phyloP scores from a whole-genome alignment of 2,888 invertebrate species.

The Caenorhabditis uteleia region DNA sequence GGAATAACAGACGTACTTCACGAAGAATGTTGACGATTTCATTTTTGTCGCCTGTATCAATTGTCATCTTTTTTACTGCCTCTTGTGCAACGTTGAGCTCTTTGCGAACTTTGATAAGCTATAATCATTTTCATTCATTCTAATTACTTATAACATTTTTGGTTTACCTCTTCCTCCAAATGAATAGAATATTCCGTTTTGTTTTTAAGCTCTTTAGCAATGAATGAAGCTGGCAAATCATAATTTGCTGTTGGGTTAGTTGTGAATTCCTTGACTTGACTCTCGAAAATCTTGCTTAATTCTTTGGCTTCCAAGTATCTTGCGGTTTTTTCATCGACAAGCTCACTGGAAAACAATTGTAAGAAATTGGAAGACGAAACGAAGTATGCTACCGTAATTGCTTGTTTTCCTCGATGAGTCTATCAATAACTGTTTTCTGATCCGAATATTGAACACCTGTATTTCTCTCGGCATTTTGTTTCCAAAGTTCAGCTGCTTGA shows the following conservation, averaged over 20 bases:
- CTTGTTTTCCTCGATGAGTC: conserved; percentile 25
- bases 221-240: conserved; percentile 12
- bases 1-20: conserved; percentile 33
- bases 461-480: conserved; percentile 26
- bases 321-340: conserved; percentile 35
- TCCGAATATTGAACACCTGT: conserved; percentile 13
- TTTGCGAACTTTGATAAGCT: conserved; percentile 10
- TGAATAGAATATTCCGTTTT: conserved; percentile 15
- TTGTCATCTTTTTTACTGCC: conserved; percentile 9
- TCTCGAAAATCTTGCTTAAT: conserved; percentile 20
- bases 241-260: no score
- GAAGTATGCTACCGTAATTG: conserved; percentile 3
- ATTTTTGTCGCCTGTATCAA: conserved; percentile 30
- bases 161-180: conserved; percentile 19
- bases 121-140: background rate
- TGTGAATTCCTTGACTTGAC: conserved; percentile 5
- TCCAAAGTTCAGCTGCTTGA: conserved; percentile 29
- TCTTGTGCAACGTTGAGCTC: conserved; percentile 11
- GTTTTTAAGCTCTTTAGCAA: conserved; percentile 22
- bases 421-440: conserved; percentile 16
- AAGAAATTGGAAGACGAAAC: background rate
- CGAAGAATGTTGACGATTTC: conserved; percentile 36
- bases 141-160: background rate
- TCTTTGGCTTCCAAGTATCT: conserved; percentile 27
- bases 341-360: conserved; percentile 14